Evolutionary conservation across 92 coral and sea anemone species (phyloP), one percentile per base, ranked within the genome.

Genomic region (Montipora capitata): DNA sequence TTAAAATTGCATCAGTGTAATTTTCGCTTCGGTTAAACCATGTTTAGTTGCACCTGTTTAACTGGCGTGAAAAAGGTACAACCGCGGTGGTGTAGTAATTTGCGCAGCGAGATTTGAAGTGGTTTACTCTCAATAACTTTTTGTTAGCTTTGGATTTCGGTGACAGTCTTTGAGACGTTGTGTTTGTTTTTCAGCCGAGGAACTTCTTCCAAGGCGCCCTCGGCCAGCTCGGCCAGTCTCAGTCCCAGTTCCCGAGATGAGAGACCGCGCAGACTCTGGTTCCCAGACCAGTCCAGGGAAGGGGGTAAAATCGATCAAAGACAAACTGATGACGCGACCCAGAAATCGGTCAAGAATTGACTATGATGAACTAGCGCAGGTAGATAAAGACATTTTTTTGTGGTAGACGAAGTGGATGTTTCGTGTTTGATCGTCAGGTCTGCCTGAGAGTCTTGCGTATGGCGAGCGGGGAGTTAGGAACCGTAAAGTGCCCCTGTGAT

Each of bases 341-440:
- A 90, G 89, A 72, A 81, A 93, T 20, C 92, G 91, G 52, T 87
- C 93, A n/a, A 83, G 89, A 0, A 78, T 87, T 43, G 91, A 94
- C 67, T 85, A 90, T 17, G 98, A 93, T 13, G 98, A 93, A 69
- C 88, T 95, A 69, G 95, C 85, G 40, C 90, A 91, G 95, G 98
- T 95, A 8, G 27, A 76, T 48, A 13, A 6, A 4, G 41, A 6
- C 7, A 16, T 48, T 42, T 3, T 40, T 40, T 35, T 8, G 13
- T 16, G 49, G 38, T 72, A 2, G 3, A 10, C 0, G 7, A 1
- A n/a, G n/a, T n/a, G 0, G n/a, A 2, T n/a, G 42, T 13, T n/a
- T 41, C 5, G 2, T 7, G 17, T 43, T 14, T 65, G 3, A 3
- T 18, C 4, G 8, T 3, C 8, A 14, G 67, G 67, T 58, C n/a